Conservation (phyloP, 2,797 vertebrate genomes). For the Psittacula derbiana region DNA sequence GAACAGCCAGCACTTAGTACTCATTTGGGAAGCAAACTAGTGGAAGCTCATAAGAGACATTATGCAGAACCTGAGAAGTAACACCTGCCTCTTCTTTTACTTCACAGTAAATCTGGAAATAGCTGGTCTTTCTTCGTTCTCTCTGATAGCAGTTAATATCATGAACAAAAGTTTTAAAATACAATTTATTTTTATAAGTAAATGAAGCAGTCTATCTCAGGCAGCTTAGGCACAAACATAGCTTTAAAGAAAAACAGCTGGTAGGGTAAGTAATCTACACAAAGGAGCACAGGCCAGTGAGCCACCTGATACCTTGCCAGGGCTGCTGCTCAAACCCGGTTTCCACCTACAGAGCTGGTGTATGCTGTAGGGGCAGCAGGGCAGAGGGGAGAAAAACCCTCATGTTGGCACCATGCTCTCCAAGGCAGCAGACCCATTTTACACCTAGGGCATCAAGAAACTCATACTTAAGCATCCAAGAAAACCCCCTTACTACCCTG, state of each 20-base stretch:
- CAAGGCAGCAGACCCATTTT: not conserved
- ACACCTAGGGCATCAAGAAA: not conserved
- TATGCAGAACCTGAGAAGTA: not conserved
- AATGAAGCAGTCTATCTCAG: not conserved
- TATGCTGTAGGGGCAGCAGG: not conserved
- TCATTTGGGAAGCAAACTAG: not conserved
- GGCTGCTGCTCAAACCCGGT: not conserved
- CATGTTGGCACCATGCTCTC: not conserved
- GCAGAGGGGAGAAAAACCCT: not conserved
- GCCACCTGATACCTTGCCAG: rapidly evolving
- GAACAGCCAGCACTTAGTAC: not conserved
- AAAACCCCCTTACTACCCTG: not conserved
- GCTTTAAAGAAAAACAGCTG: not conserved
- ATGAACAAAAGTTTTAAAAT: not conserved
- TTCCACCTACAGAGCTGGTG: not conserved
- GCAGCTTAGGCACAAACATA: not conserved
- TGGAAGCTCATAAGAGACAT: not conserved
- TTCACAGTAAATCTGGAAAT: not conserved
- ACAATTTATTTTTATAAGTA: not conserved
- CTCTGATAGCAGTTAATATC: not conserved
- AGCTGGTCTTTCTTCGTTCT: not conserved
- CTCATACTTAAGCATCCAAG: not conserved
- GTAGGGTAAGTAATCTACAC: not conserved
- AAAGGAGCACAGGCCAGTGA: not conserved
- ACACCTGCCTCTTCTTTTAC: not conserved